Evolutionary conservation across 2,888 invertebrate species (phyloP).

Genomic region (Trichacis sp.): DNA sequence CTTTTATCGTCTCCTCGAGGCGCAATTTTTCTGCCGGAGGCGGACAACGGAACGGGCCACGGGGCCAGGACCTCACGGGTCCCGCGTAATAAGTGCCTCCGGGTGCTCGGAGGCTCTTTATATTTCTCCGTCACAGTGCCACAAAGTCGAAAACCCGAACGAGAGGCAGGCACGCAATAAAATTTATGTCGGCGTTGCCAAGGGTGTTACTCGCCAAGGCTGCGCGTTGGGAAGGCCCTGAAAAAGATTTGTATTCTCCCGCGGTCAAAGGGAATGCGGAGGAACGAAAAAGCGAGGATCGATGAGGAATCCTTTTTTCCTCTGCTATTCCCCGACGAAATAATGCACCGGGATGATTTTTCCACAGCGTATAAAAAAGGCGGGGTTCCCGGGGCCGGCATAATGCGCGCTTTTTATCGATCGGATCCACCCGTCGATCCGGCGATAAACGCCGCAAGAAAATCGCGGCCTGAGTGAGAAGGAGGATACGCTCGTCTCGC

Average conservation of each 20-base stretch:
- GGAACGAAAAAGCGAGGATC: background rate
- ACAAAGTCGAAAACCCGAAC: conserved; percentile 18
- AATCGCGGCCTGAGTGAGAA: conserved; percentile 20
- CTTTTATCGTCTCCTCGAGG: conserved; percentile 31
- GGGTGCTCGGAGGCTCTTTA: conserved; percentile 7
- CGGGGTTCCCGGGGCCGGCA: too few species aligned
- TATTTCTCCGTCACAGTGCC: conserved; percentile 11
- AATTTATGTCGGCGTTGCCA: conserved; percentile 14
- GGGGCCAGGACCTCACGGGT: conserved; percentile 8
- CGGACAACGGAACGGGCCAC: conserved; percentile 12
- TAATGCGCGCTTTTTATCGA: background rate
- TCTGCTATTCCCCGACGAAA: too few species aligned
- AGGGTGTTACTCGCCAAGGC: conserved; percentile 14
- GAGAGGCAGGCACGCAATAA: conserved; percentile 12
- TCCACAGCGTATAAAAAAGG: too few species aligned
- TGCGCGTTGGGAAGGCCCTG: background rate
- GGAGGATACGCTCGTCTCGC: conserved; percentile 4
- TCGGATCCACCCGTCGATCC: conserved; percentile 17
- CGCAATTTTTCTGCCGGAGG: conserved; percentile 22
- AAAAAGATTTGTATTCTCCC: background rate
- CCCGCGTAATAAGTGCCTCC: conserved; percentile 20
- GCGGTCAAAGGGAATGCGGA: conserved; percentile 4
- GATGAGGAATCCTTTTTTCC: too few species aligned
- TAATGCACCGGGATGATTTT: too few species aligned
- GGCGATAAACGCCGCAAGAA: conserved; percentile 26